These are phyloP conservation scores for Rissa tridactyla DNA, from an alignment of 2,113 vertebrate species.

Conservation along the genomic window DNA sequence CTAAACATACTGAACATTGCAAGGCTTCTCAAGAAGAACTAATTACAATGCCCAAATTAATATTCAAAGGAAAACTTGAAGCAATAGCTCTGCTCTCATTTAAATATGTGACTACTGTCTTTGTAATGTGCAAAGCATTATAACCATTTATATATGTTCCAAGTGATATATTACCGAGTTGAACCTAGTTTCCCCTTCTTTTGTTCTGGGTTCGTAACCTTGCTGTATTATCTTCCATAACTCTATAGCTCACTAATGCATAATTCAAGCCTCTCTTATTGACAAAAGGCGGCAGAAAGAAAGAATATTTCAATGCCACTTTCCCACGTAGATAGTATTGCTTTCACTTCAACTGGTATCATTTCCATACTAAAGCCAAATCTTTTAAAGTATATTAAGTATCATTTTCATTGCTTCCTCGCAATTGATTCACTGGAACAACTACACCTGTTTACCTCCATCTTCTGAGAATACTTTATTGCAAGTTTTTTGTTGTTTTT, in stretches of 20 bases:
- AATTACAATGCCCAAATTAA: slow-evolving; percentile 49
- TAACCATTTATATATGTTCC: slow-evolving; percentile 42
- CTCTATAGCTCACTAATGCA: slow-evolving; percentile 60
- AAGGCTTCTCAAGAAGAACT: slow-evolving; percentile 54
- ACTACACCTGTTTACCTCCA: slow-evolving; percentile 36
- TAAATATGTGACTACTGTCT: slow-evolving; percentile 39
- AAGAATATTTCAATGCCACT: slow-evolving; percentile 13
- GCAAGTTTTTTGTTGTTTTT: neutral
- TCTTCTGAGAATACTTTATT: neutral
- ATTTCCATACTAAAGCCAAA: slow-evolving; percentile 26
- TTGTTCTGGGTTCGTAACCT: slow-evolving; percentile 67
- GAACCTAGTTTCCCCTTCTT: slow-evolving; percentile 59
- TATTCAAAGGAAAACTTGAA: slow-evolving; percentile 42
- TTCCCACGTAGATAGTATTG: slow-evolving; percentile 14
- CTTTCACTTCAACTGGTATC: slow-evolving; percentile 30
- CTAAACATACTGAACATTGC: slow-evolving; percentile 5
- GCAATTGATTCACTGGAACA: neutral
- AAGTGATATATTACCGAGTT: slow-evolving; percentile 51
- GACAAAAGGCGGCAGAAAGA: slow-evolving; percentile 38
- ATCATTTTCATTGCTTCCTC: neutral
- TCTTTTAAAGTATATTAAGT: slow-evolving; percentile 9
- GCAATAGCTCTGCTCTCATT: slow-evolving; percentile 31
- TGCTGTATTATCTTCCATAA: slow-evolving; percentile 64
- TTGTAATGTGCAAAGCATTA: slow-evolving; percentile 32
- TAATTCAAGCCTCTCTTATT: slow-evolving; percentile 69